Evolutionary conservation across 2,113 vertebrate genomes (phyloP).

Genomic region (Spermophilus dauricus): DNA sequence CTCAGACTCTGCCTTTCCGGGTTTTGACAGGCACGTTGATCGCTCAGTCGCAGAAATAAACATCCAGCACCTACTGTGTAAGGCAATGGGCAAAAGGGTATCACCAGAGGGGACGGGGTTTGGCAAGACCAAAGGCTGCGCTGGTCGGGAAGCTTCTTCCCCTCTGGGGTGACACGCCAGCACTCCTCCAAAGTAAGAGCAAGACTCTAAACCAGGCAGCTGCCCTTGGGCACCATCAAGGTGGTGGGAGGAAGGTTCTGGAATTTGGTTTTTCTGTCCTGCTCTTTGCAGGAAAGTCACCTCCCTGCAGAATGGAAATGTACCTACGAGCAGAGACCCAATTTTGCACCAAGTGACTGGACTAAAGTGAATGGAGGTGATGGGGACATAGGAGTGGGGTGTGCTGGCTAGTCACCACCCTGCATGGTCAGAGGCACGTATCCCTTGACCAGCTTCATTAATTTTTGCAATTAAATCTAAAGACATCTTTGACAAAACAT

Average conservation of each 20-base stretch:
- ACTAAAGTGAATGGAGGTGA: rapidly evolving
- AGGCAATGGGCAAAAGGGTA: too few species aligned
- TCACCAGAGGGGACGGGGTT: too few species aligned
- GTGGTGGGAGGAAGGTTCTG: rapidly evolving
- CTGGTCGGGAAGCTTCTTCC: background rate
- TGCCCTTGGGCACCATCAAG: background rate
- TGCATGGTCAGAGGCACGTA: rapidly evolving
- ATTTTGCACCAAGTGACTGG: background rate
- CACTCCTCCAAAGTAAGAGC: background rate
- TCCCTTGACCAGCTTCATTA: rapidly evolving
- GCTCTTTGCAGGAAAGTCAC: background rate
- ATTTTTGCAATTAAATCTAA: background rate
- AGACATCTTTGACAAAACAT: background rate
- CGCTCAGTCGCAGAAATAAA: background rate
- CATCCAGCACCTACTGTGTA: background rate
- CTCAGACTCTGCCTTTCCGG: rapidly evolving
- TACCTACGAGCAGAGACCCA: background rate
- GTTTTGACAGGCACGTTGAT: rapidly evolving
- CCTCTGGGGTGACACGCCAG: rapidly evolving
- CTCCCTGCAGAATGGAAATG: rapidly evolving
- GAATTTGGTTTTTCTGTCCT: background rate
- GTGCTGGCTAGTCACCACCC: too few species aligned
- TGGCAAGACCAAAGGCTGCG: too few species aligned
- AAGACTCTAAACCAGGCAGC: rapidly evolving
- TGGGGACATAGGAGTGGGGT: rapidly evolving